Evolutionary conservation across 53 echinoderm and acorn worm genomes (phyloP), one percentile per base, ranked within the genome.

Genomic region (Luidia sarsii): DNA sequence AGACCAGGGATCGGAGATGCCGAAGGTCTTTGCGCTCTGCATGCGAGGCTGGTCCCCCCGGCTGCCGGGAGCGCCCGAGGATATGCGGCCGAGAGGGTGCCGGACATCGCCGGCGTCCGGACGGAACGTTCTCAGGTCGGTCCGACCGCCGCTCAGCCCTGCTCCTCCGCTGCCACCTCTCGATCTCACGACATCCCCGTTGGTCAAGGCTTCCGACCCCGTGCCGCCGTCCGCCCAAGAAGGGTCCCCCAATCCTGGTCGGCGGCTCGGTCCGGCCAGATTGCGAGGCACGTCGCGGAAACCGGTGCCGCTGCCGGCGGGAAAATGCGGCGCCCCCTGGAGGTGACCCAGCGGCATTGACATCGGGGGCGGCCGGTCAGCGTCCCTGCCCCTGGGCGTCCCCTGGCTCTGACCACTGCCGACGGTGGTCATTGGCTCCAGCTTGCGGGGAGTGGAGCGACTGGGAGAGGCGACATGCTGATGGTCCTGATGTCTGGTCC

Each of bases 391-490:
- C 51, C 50, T 20, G 28, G 34, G 4, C n/a, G 19, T 59, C 55
- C n/a, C n/a, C 36, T 45, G 30, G 46, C 14, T 7, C 49, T 69
- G 39, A 15, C 32, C 36, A 35, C 21, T 41, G 6, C 11, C 11
- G 34, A 50, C 21, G 28, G 34, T 14, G 27, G 19, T 59, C 55
- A 88, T 57, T 16, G 88, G 88, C 22, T 81, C 65, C 1, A 88
- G 88, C 60, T 82, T 88, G 35, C 88, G 71, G 0, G 87, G 82
- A n/a, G 87, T 50, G 0, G 71, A 61, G 3, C 43, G 65, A 1
- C 67, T 53, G 19, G 82, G 52, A 16, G 82, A 57, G 29, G 60
- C 46, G 11, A 28, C 39, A 24, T 56, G 55, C 6, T 24, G 56
- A 23, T 36, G 54, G 37, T 56, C 71, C 35, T 71, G 71, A 35